phyloP scores from a whole-genome alignment of 2,888 invertebrate species.

The Notodonta dromedarius region DNA sequence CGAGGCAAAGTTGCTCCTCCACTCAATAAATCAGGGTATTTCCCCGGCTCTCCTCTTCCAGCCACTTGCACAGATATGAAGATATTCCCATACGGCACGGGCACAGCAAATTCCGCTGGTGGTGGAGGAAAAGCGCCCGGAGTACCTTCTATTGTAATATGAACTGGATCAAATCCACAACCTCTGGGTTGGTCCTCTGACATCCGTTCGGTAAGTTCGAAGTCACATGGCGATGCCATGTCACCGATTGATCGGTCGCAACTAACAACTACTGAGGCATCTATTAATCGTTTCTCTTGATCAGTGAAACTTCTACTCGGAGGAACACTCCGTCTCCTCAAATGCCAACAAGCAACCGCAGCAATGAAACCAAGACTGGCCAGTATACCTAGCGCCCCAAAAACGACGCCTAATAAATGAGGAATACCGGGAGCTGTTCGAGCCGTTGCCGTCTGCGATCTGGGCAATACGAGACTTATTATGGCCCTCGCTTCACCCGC shows the following conservation, averaged over 20 bases:
- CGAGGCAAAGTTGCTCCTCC: constrained; percentile 79
- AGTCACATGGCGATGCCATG: constrained; percentile 82
- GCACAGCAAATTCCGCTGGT: constrained; percentile 83
- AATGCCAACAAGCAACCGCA: constrained; percentile 84
- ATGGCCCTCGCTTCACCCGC: constrained; percentile 86
- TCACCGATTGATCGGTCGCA: constrained; percentile 88
- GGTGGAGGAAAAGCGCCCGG: constrained; percentile 79
- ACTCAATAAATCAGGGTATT: constrained; percentile 90
- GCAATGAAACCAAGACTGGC: constrained; percentile 86
- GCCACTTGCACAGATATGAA: constrained; percentile 94
- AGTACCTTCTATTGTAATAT: constrained; percentile 85
- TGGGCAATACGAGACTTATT: constrained; percentile 80
- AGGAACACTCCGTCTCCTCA: constrained; percentile 89
- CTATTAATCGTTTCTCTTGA: constrained; percentile 93
- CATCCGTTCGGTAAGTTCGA: constrained; percentile 77
- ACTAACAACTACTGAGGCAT: constrained; percentile 88
- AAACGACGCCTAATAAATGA: constrained; percentile 88
- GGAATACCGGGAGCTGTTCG: constrained; percentile 90
- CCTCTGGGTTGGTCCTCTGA: constrained; percentile 73
- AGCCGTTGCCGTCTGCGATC: constrained; percentile 90
- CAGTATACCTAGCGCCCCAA: constrained; percentile 89
- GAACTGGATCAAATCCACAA: constrained; percentile 84
- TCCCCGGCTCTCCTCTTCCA: constrained; percentile 71
- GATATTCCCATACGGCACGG: constrained; percentile 88
- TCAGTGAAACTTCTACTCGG: constrained; percentile 90